A percentile compares a stretch with the other conserved stretches of the same genome.
These are phyloP conservation scores for Graphium colonna DNA, from an alignment of 2,888 invertebrate species.

Conservation along the genomic window DNA sequence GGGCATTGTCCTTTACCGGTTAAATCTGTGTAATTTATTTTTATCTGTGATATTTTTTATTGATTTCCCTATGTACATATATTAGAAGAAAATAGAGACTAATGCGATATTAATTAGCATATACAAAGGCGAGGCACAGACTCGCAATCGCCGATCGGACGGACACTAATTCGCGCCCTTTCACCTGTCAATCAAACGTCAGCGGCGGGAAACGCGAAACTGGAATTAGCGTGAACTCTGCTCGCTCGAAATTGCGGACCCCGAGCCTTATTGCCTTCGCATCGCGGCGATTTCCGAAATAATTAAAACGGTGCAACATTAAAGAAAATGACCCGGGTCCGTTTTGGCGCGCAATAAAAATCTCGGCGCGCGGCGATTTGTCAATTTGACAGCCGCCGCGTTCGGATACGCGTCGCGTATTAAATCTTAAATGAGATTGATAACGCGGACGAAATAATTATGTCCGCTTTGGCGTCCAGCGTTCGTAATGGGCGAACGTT, in stretches of 20 bases:
- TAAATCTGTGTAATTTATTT: constrained; percentile 7
- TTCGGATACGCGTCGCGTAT: constrained; percentile 34
- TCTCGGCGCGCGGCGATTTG: constrained; percentile 57
- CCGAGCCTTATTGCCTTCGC: constrained; percentile 34
- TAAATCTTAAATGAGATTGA: constrained; percentile 50
- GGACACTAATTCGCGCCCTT: constrained; percentile 72
- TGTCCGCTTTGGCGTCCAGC: constrained; percentile 45
- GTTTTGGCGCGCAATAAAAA: constrained; percentile 44
- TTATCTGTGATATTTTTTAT: neutral
- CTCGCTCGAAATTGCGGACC: constrained; percentile 33
- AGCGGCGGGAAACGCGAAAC: constrained; percentile 43
- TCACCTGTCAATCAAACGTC: constrained; percentile 75
- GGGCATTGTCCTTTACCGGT: too few species aligned
- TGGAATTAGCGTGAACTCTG: constrained; percentile 47
- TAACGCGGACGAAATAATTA: constrained; percentile 48
- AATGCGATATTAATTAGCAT: constrained; percentile 39
- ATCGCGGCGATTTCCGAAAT: constrained; percentile 13
- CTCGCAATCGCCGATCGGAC: constrained; percentile 39
- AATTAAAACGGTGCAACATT: constrained; percentile 51
- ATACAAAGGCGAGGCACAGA: constrained; percentile 37
- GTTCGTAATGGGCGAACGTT: constrained; percentile 21
- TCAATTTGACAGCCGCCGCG: constrained; percentile 48
- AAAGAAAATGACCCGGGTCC: constrained; percentile 41
- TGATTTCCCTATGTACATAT: neutral
- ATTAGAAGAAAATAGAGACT: neutral